These are phyloP conservation scores for Phycodurus eques DNA, from an alignment of 2,113 vertebrate species.

Conservation along the genomic window DNA sequence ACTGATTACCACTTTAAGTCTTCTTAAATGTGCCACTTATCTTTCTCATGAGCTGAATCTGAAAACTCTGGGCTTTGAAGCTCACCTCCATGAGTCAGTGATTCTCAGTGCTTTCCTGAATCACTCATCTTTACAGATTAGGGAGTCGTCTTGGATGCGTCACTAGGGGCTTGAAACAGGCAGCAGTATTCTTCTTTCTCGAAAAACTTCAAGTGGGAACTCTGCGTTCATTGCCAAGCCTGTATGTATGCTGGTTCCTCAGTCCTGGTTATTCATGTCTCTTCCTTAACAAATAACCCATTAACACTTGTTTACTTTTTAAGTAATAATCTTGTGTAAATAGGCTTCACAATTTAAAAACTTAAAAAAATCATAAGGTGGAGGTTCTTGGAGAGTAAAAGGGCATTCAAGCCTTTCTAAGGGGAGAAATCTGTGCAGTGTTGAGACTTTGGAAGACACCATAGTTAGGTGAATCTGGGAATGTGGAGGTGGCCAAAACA, in stretches of 20 bases:
- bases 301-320: too few species aligned
- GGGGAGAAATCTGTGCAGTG: too few species aligned
- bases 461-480: too few species aligned
- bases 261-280: too few species aligned
- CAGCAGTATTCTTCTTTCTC: background rate
- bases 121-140: slow-evolving; percentile 14
- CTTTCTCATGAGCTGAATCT: slow-evolving; percentile 18
- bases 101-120: slow-evolving; percentile 10
- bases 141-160: background rate
- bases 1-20: slow-evolving; percentile 1
- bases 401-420: too few species aligned
- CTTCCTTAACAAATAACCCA: too few species aligned
- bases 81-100: slow-evolving; percentile 7
- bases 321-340: too few species aligned
- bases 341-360: too few species aligned
- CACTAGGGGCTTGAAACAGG: background rate
- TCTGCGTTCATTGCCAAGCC: background rate
- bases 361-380: too few species aligned
- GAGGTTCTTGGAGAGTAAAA: too few species aligned
- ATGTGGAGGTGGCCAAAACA: too few species aligned
- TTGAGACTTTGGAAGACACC: too few species aligned
- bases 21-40: slow-evolving; percentile 5
- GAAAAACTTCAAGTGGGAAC: background rate
- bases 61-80: slow-evolving; percentile 19
- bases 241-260: background rate